Conservation (phyloP, 2,888 invertebrate genomes). For the Callyntrura guangdongensis region DNA sequence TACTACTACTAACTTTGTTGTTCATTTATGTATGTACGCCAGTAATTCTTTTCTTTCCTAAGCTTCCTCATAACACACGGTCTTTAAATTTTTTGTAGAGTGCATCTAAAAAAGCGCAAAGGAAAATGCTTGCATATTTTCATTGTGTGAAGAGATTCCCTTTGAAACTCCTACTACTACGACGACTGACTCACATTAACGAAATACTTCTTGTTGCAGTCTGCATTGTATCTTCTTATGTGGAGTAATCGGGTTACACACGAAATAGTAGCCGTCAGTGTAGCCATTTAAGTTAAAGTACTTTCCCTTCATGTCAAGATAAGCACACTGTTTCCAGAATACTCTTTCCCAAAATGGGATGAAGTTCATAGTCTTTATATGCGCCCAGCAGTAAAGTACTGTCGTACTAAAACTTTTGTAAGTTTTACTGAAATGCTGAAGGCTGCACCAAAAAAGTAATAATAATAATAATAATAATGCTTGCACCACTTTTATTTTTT, state of each 20-base stretch:
- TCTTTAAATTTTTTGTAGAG: background rate
- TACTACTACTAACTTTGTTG: background rate
- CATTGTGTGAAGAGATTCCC: conserved; percentile 17
- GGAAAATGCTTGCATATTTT: conserved; percentile 54
- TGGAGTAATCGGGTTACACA: background rate
- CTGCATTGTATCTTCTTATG: background rate
- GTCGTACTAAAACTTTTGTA: no score
- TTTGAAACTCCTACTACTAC: background rate
- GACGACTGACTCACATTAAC: no score
- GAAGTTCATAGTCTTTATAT: no score
- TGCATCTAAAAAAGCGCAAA: background rate
- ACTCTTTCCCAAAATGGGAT: no score
- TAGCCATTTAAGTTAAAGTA: no score
- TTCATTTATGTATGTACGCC: background rate
- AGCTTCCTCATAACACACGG: conserved; percentile 26
- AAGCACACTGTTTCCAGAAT: background rate
- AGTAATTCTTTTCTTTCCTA: background rate
- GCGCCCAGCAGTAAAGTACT: no score
- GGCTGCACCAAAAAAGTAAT: background rate
- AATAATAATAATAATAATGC: conserved; percentile 18
- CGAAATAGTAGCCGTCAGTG: background rate
- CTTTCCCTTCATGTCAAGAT: background rate
- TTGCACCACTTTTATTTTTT: background rate
- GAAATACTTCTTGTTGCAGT: background rate
- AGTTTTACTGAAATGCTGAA: no score